phyloP scores from a whole-genome alignment of 1,140 invertebrate genomes.

The Rhopalosiphum maidis region DNA sequence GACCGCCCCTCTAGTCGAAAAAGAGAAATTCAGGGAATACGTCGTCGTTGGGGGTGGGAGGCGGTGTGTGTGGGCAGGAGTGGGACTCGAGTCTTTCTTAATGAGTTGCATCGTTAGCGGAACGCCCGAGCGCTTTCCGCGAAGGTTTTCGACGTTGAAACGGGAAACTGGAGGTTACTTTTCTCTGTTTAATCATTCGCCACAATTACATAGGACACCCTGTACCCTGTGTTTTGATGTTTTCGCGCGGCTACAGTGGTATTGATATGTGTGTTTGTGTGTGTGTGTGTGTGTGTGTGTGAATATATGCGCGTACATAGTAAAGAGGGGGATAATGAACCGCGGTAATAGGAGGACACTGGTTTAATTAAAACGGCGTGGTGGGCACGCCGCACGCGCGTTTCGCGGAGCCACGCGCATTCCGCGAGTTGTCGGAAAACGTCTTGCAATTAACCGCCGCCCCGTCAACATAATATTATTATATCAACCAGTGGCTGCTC shows the following conservation, averaged over 20 bases:
- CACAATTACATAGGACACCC: constrained; percentile 29
- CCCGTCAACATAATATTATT: not conserved
- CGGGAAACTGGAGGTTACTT: not conserved
- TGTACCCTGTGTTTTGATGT: constrained; percentile 9
- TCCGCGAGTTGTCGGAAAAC: not conserved
- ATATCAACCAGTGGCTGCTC: not conserved
- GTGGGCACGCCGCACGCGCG: not conserved
- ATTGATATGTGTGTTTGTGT: too few relatives aligned
- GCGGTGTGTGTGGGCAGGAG: not conserved
- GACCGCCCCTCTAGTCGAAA: constrained; percentile 29
- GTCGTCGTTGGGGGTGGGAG: too few relatives aligned
- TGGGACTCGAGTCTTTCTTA: constrained; percentile 46
- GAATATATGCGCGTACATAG: not conserved
- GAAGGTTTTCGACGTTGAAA: not conserved
- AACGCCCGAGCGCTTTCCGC: constrained; percentile 30
- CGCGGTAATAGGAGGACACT: not conserved
- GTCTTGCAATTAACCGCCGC: not conserved
- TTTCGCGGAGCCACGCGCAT: not conserved
- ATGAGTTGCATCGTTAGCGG: constrained; percentile 56
- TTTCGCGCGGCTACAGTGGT: not conserved
- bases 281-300: too few relatives aligned
- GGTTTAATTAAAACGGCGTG: constrained; percentile 39
- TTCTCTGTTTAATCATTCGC: constrained; percentile 41
- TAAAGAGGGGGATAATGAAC: not conserved
- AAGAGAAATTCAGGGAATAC: constrained; percentile 21